Percentiles rank a stretch among this genome's conserved stretches.
phyloP scores from a whole-genome alignment of 2,888 invertebrate genomes.

The Microplitis deprimator region DNA sequence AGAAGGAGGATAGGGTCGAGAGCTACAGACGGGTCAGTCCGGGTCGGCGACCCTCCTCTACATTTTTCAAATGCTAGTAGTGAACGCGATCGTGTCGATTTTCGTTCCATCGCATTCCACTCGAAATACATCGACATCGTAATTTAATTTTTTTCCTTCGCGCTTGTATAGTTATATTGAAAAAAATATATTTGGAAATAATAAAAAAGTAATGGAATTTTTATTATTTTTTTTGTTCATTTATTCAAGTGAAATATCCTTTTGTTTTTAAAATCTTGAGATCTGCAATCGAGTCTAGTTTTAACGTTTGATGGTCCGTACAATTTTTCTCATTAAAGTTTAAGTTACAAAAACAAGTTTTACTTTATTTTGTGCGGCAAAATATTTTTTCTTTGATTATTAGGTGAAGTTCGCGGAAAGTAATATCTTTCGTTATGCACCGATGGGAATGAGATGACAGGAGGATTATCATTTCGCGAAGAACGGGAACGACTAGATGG shows the following conservation, averaged over 20 bases:
- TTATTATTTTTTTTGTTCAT: conserved; percentile 6
- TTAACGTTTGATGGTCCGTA: neutral
- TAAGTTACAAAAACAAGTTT: neutral
- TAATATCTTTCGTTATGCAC: conserved; percentile 22
- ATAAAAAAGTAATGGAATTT: neutral
- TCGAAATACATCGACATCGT: conserved; percentile 19
- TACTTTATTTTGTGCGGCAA: neutral
- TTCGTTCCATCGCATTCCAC: conserved; percentile 24
- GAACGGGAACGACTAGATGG: neutral
- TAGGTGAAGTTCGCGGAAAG: conserved; percentile 14
- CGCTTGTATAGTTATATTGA: conserved; percentile 9
- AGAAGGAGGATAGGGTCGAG: conserved; percentile 36
- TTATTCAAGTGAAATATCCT: neutral
- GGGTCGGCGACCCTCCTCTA: conserved; percentile 41
- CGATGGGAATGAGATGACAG: neutral
- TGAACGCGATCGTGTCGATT: conserved; percentile 24
- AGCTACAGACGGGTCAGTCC: conserved; percentile 33
- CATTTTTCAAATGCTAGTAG: conserved; percentile 39
- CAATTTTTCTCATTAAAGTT: conserved; percentile 15
- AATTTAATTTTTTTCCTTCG: conserved; percentile 23
- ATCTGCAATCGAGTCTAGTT: neutral
- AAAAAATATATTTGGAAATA: neutral
- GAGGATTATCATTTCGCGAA: conserved; percentile 3
- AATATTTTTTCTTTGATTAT: conserved; percentile 25
- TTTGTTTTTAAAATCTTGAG: neutral